A percentile compares a stretch with the other conserved stretches of the same genome.
phyloP scores from a whole-genome alignment of 1,140 invertebrate species.

The Myzus persicae region DNA sequence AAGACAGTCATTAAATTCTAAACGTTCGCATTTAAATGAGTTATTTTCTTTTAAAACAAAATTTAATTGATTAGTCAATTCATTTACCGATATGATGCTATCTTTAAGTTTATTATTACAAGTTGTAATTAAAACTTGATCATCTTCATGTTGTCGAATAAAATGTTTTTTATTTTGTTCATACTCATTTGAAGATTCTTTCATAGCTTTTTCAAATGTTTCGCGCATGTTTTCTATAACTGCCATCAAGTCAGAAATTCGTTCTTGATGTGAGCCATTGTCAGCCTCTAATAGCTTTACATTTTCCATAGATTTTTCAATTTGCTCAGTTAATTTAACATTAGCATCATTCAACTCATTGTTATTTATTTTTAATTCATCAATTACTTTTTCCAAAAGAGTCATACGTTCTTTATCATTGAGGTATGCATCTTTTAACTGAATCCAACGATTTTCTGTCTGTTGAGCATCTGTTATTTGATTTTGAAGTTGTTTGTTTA shows the following conservation, averaged over 20 bases:
- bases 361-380: constrained; percentile 44
- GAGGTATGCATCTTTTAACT: constrained; percentile 33
- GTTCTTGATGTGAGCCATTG: neutral
- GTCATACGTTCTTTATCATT: constrained; percentile 38
- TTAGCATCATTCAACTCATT: constrained; percentile 1
- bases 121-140: neutral
- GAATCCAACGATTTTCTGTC: constrained; percentile 41
- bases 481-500: constrained; percentile 11
- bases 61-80: constrained; percentile 8
- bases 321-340: neutral
- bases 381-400: constrained; percentile 32
- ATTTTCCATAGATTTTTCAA: neutral
- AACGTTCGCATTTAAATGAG: neutral
- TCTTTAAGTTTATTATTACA: constrained; percentile 23
- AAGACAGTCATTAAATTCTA: neutral
- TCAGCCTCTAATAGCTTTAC: neutral
- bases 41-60: constrained; percentile 47
- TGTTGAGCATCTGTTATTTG: constrained; percentile 2
- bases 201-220: constrained; percentile 11
- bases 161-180: constrained; percentile 35
- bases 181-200: constrained; percentile 1
- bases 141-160: constrained; percentile 26
- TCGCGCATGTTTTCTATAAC: constrained; percentile 41
- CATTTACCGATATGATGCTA: neutral
- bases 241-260: neutral